Evolutionary conservation across 2,888 invertebrate genomes (phyloP).

Genomic region (Beris morrisii): DNA sequence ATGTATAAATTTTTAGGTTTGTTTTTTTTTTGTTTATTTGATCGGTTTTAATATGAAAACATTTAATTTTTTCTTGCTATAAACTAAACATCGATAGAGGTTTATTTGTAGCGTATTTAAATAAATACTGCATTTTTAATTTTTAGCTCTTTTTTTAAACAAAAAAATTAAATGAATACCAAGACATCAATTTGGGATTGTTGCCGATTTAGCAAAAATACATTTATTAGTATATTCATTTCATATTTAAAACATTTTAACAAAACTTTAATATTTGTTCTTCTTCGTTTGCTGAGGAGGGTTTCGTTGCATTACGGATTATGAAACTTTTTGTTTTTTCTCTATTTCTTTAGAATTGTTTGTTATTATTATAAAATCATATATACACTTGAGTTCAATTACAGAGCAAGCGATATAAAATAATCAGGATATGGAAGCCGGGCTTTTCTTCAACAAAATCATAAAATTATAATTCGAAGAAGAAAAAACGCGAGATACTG

Average conservation of each 20-base stretch:
- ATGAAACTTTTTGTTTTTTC: constrained; percentile 4
- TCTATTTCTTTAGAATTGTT: constrained; percentile 3
- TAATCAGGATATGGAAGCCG: no score
- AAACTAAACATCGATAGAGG: constrained; percentile 13
- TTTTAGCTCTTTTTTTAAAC: not conserved
- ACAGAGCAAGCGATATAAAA: not conserved
- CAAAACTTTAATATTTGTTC: constrained; percentile 7
- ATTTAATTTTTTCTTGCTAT: constrained; percentile 1
- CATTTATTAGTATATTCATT: not conserved
- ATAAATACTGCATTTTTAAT: not conserved
- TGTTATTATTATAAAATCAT: not conserved
- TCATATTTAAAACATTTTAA: not conserved
- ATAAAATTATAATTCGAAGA: not conserved
- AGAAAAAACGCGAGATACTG: not conserved
- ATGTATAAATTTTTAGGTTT: not conserved
- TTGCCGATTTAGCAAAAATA: constrained; percentile 7
- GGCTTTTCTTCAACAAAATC: no score
- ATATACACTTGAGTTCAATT: not conserved
- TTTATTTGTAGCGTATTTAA: not conserved
- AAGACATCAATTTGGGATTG: no score
- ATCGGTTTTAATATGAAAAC: not conserved
- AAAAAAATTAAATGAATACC: no score
- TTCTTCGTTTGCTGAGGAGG: constrained; percentile 26
- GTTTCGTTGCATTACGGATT: constrained; percentile 31
- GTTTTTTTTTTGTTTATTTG: not conserved